Evolutionary conservation across 2,888 invertebrate genomes (phyloP).

Genomic region (Cephus pulcher): DNA sequence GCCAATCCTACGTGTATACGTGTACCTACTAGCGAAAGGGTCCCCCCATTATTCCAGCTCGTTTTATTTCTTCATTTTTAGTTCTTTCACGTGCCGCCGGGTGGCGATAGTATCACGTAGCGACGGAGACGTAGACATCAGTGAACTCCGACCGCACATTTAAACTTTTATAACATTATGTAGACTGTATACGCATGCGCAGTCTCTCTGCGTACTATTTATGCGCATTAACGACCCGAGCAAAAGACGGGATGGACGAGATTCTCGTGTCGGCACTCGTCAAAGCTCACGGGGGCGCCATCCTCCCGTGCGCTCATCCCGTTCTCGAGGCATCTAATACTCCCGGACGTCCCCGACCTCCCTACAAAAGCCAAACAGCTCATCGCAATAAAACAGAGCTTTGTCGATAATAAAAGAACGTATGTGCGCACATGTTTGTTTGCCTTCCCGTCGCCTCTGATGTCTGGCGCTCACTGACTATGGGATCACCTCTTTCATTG

Average conservation of each 20-base stretch:
- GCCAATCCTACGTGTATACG: constrained; percentile 30
- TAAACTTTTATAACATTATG: background rate
- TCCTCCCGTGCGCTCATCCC: background rate
- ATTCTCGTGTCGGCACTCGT: constrained; percentile 35
- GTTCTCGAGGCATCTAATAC: background rate
- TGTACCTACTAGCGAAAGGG: background rate
- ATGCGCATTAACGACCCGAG: constrained; percentile 3
- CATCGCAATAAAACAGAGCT: constrained; percentile 53
- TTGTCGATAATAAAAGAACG: constrained; percentile 56
- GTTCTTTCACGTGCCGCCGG: background rate
- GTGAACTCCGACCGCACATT: background rate
- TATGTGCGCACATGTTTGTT: constrained; percentile 52
- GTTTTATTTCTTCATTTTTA: background rate
- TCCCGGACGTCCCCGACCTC: constrained; percentile 6
- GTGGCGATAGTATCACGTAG: background rate
- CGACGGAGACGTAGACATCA: background rate
- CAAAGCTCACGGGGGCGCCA: constrained; percentile 32
- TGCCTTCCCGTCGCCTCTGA: constrained; percentile 46
- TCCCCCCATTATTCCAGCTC: background rate
- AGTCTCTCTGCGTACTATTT: constrained; percentile 1
- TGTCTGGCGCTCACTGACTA: constrained; percentile 37
- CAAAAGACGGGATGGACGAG: background rate
- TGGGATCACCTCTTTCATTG: constrained; percentile 40
- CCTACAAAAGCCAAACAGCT: constrained; percentile 42
- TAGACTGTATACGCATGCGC: background rate